Conservation (phyloP, 2,888 invertebrate genomes). For the Linyphia triangularis region DNA sequence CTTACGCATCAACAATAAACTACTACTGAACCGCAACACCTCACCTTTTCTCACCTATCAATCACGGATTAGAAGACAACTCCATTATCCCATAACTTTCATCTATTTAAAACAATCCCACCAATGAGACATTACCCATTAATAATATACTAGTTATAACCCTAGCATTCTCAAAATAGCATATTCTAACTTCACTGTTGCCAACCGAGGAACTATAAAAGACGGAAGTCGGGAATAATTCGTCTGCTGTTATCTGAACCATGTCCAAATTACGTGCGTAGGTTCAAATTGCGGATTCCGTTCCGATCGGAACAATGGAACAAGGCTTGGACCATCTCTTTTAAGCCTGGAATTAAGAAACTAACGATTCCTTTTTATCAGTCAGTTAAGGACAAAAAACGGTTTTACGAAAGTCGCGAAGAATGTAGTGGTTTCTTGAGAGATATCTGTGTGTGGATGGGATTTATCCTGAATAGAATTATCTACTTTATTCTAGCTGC, state of each 20-base stretch:
- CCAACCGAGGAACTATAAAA: constrained; percentile 10
- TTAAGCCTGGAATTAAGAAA: too few species aligned
- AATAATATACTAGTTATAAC: background rate
- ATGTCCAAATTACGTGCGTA: constrained; percentile 55
- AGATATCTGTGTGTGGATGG: too few species aligned
- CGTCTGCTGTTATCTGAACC: constrained; percentile 45
- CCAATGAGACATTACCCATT: background rate
- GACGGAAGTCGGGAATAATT: constrained; percentile 50
- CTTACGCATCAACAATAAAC: background rate
- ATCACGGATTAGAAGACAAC: background rate
- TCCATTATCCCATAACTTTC: constrained; percentile 25
- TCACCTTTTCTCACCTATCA: background rate
- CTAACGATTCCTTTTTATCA: too few species aligned
- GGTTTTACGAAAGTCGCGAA: too few species aligned
- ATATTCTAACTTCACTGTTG: background rate
- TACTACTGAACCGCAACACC: background rate
- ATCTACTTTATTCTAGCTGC: too few species aligned
- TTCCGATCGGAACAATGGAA: background rate
- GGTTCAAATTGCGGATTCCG: background rate
- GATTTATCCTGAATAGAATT: too few species aligned
- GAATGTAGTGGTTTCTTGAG: too few species aligned
- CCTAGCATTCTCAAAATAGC: background rate
- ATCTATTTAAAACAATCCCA: background rate
- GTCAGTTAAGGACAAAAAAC: too few species aligned
- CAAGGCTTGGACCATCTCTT: background rate